Evolutionary conservation across 2,888 invertebrate genomes (phyloP), one percentile per base, ranked within the genome.

Genomic region (Drosophila niveifrons): DNA sequence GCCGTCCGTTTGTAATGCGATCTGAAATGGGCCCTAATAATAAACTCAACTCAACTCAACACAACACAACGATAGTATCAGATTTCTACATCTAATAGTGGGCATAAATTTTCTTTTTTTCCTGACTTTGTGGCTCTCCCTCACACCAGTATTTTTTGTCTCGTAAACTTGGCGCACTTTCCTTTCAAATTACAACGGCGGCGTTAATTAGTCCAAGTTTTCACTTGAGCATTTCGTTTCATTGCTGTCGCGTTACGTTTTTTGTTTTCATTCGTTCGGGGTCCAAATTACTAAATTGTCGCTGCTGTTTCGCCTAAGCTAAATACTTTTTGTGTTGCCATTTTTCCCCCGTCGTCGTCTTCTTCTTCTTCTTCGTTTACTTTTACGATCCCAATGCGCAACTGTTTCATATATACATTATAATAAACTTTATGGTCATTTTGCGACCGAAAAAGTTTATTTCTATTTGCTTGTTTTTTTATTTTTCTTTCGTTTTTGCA

Each of bases 371-470:
- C 15, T 41, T 41, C 8, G 7, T 13, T 39, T 11, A 61, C 46
- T 69, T 46, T 58, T 64, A 48, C 51, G 48, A 59, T 50, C 47
- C 43, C 64, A 43, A 61, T 10, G 43, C 43, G 61, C 57, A 69
- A 62, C 74, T 64, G 74, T 78, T 75, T 68, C 58, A 65, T 53
- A 59, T 65, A 66, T 65, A 63, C 48, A 77, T 71, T 83, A 80
- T 76, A 67, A 85, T 86, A 80, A 86, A 83, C 88, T 83, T 88
- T 80, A 83, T 88, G 84, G 68, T 51, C 78, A 73, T 83, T 83
- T 88, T 86, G 87, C 64, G 87, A 65, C 78, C 72, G 44, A 85
- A 82, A 82, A 82, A 63, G 52, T 76, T 56, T 76, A 18, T 62
- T 55, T 51, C 34, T 46, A 31, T 44, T 31, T 41, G 13, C 11